These are phyloP conservation scores for Xestoiulus laeticollis DNA, from an alignment of 2,888 invertebrate species.

Conservation along the genomic window DNA sequence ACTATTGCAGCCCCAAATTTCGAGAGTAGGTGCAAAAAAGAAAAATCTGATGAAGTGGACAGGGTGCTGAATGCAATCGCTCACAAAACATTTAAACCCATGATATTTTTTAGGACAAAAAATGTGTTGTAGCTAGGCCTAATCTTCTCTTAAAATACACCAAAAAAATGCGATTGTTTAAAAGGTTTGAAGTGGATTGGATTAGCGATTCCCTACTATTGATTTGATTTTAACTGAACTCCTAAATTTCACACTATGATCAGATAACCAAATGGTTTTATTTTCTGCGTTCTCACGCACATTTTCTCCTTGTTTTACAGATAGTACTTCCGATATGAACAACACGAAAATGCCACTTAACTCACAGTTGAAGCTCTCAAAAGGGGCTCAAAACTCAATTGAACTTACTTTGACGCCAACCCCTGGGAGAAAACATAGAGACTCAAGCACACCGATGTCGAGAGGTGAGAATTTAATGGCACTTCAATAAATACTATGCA, in stretches of 20 bases:
- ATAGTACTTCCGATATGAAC: constrained; percentile 36
- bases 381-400: constrained; percentile 46
- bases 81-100: too few species aligned
- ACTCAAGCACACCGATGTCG: background rate
- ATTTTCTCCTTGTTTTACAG: constrained; percentile 6
- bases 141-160: too few species aligned
- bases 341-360: constrained; percentile 47
- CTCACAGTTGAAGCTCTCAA: constrained; percentile 46
- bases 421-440: constrained; percentile 43
- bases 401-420: constrained; percentile 46
- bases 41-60: too few species aligned
- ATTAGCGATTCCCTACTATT: background rate
- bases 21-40: too few species aligned
- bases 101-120: too few species aligned
- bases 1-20: too few species aligned
- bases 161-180: background rate
- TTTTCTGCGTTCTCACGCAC: background rate
- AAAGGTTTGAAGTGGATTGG: background rate
- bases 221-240: background rate
- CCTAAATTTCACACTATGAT: background rate
- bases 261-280: background rate
- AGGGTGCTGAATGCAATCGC: too few species aligned
- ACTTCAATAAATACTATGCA: background rate
- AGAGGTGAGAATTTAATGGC: constrained; percentile 35
- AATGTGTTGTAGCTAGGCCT: too few species aligned